Percentiles rank a stretch among this genome's conserved stretches.
Evolutionary conservation across 2,797 vertebrate species (phyloP).

Genomic region (Peromyscus eremicus): DNA sequence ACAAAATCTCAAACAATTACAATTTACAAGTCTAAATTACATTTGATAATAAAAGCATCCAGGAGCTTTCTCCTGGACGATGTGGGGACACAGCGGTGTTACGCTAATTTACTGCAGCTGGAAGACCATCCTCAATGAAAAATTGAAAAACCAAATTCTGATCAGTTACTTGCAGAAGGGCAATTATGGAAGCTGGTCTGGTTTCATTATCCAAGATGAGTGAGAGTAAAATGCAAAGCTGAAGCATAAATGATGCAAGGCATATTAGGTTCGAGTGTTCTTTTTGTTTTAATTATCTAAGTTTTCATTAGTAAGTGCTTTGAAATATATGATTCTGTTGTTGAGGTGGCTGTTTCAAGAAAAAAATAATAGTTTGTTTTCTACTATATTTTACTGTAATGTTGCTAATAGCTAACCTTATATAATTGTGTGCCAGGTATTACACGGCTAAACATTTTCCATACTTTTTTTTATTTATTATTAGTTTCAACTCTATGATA

Average conservation of each 20-base stretch:
- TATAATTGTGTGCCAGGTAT: neutral
- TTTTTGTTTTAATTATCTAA: constrained; percentile 74
- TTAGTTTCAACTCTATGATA: neutral
- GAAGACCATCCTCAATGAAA: constrained; percentile 63
- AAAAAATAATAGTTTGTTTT: constrained; percentile 19
- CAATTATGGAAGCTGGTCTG: constrained; percentile 68
- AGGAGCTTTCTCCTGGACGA: constrained; percentile 18
- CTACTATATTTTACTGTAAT: neutral
- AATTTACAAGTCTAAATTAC: constrained; percentile 33
- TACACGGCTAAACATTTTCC: neutral
- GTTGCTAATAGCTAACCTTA: constrained; percentile 32
- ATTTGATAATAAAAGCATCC: constrained; percentile 52
- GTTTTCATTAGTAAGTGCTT: constrained; percentile 71
- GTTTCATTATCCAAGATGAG: constrained; percentile 73
- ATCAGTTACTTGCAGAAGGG: constrained; percentile 71
- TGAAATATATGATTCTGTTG: constrained; percentile 44
- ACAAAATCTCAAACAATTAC: neutral
- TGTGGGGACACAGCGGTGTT: neutral
- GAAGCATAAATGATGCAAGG: constrained; percentile 57
- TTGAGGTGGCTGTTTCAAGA: constrained; percentile 46
- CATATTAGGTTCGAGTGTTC: constrained; percentile 42
- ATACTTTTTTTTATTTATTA: constrained; percentile 19
- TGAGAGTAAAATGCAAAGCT: constrained; percentile 66
- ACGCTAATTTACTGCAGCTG: constrained; percentile 63
- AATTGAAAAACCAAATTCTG: constrained; percentile 72